phyloP scores from a whole-genome alignment of 2,888 invertebrate genomes.

The Temnothorax rugatulus region DNA sequence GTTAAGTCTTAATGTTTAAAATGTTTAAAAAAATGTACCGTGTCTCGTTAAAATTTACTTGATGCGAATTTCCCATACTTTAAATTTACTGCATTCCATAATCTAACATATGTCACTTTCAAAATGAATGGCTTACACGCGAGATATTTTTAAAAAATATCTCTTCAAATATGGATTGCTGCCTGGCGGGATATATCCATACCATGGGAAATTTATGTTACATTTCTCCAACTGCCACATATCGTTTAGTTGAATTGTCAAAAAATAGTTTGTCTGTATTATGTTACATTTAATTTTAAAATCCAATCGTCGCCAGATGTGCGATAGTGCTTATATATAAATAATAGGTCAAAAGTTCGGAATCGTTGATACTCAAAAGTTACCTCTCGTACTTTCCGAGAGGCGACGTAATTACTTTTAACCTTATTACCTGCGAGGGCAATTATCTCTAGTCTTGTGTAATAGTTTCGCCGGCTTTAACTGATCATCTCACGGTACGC shows the following conservation, averaged over 20 bases:
- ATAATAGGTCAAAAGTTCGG: not conserved
- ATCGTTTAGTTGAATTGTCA: constrained; percentile 21
- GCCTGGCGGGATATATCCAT: not conserved
- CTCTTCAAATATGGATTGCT: constrained; percentile 31
- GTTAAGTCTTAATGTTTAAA: not conserved
- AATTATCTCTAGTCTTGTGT: constrained; percentile 12
- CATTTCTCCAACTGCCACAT: not conserved
- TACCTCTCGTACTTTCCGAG: not conserved
- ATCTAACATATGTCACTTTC: constrained; percentile 18
- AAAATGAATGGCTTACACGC: constrained; percentile 2
- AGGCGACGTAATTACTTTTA: constrained; percentile 5
- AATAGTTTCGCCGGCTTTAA: constrained; percentile 32
- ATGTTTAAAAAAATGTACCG: not conserved
- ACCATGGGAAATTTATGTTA: constrained; percentile 21
- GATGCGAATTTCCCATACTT: not conserved
- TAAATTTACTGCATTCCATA: constrained; percentile 25
- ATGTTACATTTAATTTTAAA: not conserved
- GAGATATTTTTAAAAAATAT: constrained; percentile 32
- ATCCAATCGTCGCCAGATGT: not conserved
- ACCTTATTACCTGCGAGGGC: not conserved
- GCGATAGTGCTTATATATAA: not conserved
- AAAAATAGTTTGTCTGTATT: not conserved
- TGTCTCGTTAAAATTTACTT: constrained; percentile 12
- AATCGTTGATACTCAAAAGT: not conserved
- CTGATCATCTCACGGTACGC: constrained; percentile 17